Evolutionary conservation across 2,797 vertebrate species (phyloP).

Genomic region (Distichodus sexfasciatus): DNA sequence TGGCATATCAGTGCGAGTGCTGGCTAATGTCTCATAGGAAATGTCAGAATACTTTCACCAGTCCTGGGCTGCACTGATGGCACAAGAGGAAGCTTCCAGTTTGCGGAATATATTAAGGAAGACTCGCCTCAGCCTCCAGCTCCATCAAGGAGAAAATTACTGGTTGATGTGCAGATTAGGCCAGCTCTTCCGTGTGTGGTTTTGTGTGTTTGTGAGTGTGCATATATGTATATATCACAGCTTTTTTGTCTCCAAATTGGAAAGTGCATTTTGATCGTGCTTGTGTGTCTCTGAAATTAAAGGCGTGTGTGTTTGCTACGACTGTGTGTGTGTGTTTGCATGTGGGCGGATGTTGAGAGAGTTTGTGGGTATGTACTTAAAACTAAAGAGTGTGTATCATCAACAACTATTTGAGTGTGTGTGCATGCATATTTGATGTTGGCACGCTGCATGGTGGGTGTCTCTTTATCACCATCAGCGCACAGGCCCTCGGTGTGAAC

Average conservation of each 20-base stretch:
- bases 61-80: neutral
- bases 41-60: conserved; percentile 54
- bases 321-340: neutral
- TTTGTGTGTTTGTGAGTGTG: neutral
- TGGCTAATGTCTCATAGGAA: conserved; percentile 61
- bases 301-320: neutral
- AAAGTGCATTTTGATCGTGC: neutral
- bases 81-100: conserved; percentile 26
- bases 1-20: conserved; percentile 54
- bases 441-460: neutral
- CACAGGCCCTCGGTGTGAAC: neutral
- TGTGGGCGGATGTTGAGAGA: no score
- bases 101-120: conserved; percentile 38
- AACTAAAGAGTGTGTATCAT: no score
- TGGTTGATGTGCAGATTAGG: conserved; percentile 19
- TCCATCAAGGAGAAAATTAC: conserved; percentile 43
- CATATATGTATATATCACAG: neutral
- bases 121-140: conserved; percentile 29
- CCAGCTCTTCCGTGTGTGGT: neutral
- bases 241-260: neutral
- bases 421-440: neutral
- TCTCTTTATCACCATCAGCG: conserved; percentile 19
- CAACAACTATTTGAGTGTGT: neutral
- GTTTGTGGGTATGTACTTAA: neutral
- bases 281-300: no score